phyloP scores from a whole-genome alignment of 2,888 invertebrate species.

The Drosophila fungiperda region DNA sequence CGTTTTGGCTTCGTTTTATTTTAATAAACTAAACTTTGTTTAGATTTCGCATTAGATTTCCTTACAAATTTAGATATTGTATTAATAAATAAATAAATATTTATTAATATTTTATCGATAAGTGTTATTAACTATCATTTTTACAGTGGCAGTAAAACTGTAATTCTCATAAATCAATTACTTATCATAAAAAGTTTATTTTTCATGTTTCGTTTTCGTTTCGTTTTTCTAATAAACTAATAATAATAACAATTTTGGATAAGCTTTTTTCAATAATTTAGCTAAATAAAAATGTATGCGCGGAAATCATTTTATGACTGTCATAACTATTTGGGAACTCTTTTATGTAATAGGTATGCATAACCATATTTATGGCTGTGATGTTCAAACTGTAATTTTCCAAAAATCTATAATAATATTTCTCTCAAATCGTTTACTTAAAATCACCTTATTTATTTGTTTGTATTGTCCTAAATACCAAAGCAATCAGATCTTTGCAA shows the following conservation, averaged over 20 bases:
- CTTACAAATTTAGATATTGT: accelerated
- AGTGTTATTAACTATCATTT: background rate
- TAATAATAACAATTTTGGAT: no score
- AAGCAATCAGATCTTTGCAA: background rate
- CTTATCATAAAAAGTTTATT: background rate
- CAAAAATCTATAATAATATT: background rate
- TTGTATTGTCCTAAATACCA: background rate
- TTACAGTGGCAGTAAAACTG: background rate
- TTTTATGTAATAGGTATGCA: no score
- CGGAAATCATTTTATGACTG: background rate
- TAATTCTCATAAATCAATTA: background rate
- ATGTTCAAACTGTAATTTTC: background rate
- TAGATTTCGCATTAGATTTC: background rate
- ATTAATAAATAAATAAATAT: no score
- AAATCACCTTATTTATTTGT: background rate
- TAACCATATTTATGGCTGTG: no score
- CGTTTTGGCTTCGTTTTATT: background rate
- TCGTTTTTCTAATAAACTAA: no score
- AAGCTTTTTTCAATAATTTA: background rate
- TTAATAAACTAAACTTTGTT: background rate
- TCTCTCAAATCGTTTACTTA: no score
- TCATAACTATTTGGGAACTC: no score
- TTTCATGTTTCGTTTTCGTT: no score
- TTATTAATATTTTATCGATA: background rate
- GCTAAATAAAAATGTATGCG: background rate